Evolutionary conservation across 2,888 invertebrate genomes (phyloP), one percentile per base, ranked within the genome.

Genomic region (Eubasilissa splendida): DNA sequence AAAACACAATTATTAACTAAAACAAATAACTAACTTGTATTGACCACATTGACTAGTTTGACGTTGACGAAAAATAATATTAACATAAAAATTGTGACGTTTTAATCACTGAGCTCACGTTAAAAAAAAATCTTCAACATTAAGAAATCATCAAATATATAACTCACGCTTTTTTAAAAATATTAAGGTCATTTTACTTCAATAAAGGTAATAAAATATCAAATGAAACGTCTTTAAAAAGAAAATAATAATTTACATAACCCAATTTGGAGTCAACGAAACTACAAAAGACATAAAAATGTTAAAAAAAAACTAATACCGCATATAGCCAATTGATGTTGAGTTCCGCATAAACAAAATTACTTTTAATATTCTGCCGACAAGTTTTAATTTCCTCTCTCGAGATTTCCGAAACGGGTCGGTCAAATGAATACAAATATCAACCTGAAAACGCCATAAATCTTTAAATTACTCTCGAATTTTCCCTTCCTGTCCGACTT

Each of bases 381-480:
- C 42, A 76, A 76, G 22, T 53, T 52, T 14, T 56, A 56, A 14
- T 9, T 56, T 53, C 33, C 42, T 65, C 52, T 63, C 14, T 65
- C 33, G 31, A 12, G 11, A 11, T 5, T 66, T 65, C 42, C 4
- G 65, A 9, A 65, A 73, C 54, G 11, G 10, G 58, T 22, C 76
- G n/a, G 50, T 71, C 60, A 78, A 78, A 73, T 74, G 74, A 79
- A 79, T 42, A 79, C 53, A 42, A 73, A 78, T 78, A 78, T 60
- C 63, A 54, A 65, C 65, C 74, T 50, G 54, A 9, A 56, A 73
- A 65, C 54, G 56, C 56, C n/a, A 79, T 74, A 65, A 74, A 79
- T 65, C 74, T 50, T 76, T 52, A 52, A 65, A 74, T 56, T 74
- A 59, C 59, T 56, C 50, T 42, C 31, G 50, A 74, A 58, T 59